Base-by-base conservation (phyloP, 2,888 invertebrate species). In the Campoplex nolae region DNA sequence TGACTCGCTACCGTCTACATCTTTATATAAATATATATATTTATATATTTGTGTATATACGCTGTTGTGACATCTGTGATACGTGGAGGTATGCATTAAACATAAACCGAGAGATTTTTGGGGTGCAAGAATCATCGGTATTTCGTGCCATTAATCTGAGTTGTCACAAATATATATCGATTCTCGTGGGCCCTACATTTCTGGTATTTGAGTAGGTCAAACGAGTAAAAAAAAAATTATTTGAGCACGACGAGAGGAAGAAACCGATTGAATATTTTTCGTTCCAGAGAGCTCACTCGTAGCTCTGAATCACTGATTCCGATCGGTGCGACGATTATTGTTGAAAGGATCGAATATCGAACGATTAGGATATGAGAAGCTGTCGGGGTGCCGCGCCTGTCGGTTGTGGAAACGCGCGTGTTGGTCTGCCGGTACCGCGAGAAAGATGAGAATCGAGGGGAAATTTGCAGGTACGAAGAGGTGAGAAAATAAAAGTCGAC, bases 281-380 rank as follows among this genome's bases (percentile, higher is more conserved):
- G 9, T 0, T 7, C 42, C n/a, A 2, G 8, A 6, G 38, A 38
- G 38, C 3, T 38, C 38, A 23, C 23, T 23, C 23, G 23, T 0
- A 23, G 23, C 23, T 23, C 23, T 23, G 13, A 11, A 28, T 28
- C 58, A 28, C 28, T 28, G 23, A 28, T 58, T 58, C 11, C 68
- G 56, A 67, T 23, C 23, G 23, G 62, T 71, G 86, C 56, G 74
- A 67, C 58, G 73, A 80, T 68, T 68, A 58, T 73, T 58, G 77
- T 58, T 58, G 13, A 77, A 82, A 87, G 81, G 80, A 78, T 83
- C 90, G 90, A 91, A 91, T 89, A 91, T 89, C 89, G 90, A 90
- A 91, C 89, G 91, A 91, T 91, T 91, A 91, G 86, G 90, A 90
- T 90, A 23, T 23, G 89, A 70, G 58, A 77, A 73, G 71, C 65